These are phyloP conservation scores for Troides helena DNA, from an alignment of 2,888 invertebrate species.

Conservation along the genomic window DNA sequence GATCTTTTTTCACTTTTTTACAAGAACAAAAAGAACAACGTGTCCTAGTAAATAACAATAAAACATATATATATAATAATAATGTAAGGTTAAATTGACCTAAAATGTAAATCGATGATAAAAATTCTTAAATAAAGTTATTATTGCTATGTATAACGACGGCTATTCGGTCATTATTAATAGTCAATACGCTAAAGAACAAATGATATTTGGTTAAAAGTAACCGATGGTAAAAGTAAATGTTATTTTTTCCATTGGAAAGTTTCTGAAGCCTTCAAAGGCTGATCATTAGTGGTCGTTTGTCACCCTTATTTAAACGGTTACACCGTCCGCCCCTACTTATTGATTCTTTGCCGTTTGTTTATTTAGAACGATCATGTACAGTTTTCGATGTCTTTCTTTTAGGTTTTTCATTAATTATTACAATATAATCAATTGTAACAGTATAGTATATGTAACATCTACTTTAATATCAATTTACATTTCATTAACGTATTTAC, in stretches of 20 bases:
- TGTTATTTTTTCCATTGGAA: slow-evolving; percentile 5
- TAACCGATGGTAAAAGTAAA: neutral
- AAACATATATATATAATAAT: too few relatives aligned
- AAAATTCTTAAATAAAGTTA: neutral
- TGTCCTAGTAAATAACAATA: too few relatives aligned
- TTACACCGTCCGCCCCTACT: slow-evolving; percentile 12
- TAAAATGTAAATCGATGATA: neutral
- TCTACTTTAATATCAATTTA: too few relatives aligned
- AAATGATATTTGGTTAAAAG: neutral
- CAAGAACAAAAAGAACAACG: neutral
- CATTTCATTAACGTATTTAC: too few relatives aligned
- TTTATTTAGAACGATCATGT: slow-evolving; percentile 19
- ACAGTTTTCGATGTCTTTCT: neutral
- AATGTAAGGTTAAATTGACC: neutral
- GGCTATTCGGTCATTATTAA: neutral
- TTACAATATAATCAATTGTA: neutral
- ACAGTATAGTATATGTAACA: neutral
- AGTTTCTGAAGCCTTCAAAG: slow-evolving; percentile 29
- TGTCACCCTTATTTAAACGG: slow-evolving; percentile 33
- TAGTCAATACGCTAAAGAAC: neutral
- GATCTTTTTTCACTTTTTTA: neutral
- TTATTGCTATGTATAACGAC: neutral
- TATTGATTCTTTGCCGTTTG: slow-evolving; percentile 35
- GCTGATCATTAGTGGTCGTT: slow-evolving; percentile 35
- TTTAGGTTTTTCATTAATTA: neutral